Evolutionary conservation across 2,888 invertebrate species (phyloP).

Genomic region (Mesorhabditis sp.): DNA sequence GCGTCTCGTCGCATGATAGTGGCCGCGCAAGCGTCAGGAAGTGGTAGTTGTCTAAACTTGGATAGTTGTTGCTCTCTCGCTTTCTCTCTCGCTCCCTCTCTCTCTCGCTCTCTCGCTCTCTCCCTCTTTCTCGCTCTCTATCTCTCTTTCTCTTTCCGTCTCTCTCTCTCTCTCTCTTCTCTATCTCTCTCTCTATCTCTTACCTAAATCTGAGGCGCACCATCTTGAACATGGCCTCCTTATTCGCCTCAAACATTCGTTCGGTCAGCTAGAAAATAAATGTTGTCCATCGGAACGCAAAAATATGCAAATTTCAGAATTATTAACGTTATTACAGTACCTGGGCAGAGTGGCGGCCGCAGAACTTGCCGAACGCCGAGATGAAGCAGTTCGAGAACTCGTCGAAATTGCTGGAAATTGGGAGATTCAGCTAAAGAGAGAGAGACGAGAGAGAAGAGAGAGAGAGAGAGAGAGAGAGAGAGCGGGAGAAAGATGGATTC

Average conservation of each 20-base stretch:
- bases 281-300: not conserved
- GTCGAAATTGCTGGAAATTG: constrained; percentile 25
- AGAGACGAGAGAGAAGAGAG: constrained; percentile 1
- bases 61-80: not conserved
- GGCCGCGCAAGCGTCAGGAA: not conserved
- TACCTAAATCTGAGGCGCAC: constrained; percentile 28
- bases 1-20: not conserved
- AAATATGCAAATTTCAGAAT: not conserved
- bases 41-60: not conserved
- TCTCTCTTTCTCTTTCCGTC: not conserved
- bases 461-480: not conserved
- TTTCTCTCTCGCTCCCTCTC: not conserved
- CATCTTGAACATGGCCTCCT: constrained; percentile 40
- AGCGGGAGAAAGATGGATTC: not conserved
- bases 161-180: not conserved
- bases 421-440: not conserved
- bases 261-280: constrained; percentile 29
- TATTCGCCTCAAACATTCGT: constrained; percentile 33
- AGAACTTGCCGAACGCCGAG: constrained; percentile 32
- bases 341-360: constrained; percentile 33
- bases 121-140: not conserved
- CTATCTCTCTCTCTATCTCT: not conserved
- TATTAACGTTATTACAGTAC: constrained; percentile 13
- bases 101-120: not conserved
- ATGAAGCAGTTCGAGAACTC: constrained; percentile 29